Evolutionary conservation across 2,888 invertebrate species (phyloP).

Genomic region (Toxonevra muliebris): DNA sequence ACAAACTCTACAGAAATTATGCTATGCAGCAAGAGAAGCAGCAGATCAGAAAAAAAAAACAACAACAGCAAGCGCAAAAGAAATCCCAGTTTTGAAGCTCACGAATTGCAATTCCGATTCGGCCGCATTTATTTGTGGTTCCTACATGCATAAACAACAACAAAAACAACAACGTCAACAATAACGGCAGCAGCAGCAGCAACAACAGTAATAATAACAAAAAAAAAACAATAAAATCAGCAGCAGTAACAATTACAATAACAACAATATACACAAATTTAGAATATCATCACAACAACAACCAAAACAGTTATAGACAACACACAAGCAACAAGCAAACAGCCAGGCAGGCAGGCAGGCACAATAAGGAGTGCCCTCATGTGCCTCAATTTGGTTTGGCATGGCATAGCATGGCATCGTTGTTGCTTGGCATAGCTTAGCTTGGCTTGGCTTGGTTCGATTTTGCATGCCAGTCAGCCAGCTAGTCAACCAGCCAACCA

Average conservation of each 20-base stretch:
- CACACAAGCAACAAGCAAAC: constrained; percentile 39
- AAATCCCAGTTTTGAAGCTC: constrained; percentile 52
- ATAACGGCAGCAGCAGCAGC: too few species aligned
- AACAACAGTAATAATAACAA: constrained; percentile 37
- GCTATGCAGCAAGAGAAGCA: constrained; percentile 27
- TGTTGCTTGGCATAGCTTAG: constrained; percentile 41
- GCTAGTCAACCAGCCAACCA: constrained; percentile 1
- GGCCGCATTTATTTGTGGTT: constrained; percentile 26
- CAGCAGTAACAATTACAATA: constrained; percentile 33
- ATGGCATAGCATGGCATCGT: constrained; percentile 2
- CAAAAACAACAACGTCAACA: constrained; percentile 34
- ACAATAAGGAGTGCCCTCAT: constrained; percentile 55
- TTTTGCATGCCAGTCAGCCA: constrained; percentile 2
- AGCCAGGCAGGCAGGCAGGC: constrained; percentile 7
- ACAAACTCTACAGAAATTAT: constrained; percentile 15
- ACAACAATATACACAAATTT: constrained; percentile 51
- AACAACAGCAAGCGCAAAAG: too few species aligned
- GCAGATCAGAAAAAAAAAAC: too few species aligned
- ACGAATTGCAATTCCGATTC: constrained; percentile 53
- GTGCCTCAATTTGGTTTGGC: not conserved
- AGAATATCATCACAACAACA: constrained; percentile 56
- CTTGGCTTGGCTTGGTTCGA: constrained; percentile 31
- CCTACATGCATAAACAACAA: constrained; percentile 50
- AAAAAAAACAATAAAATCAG: constrained; percentile 34
- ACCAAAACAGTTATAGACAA: constrained; percentile 16